These are phyloP conservation scores for Rattus norvegicus DNA, from an alignment of 2,113 vertebrate species.

Conservation along the genomic window GRCr8 NC_086028.1:54149501-54150000, in stretches of 20 bases:
- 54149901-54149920: neutral
- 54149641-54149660: neutral
- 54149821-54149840: neutral
- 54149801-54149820: neutral
- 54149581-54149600: neutral
- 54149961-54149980: neutral
- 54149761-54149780: neutral
- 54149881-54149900: neutral
- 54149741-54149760: neutral
- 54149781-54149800: neutral
- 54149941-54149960: neutral
- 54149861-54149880: neutral
- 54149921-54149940: neutral
- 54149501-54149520: neutral
- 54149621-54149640: neutral
- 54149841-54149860: neutral
- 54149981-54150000: neutral
- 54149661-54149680: neutral
- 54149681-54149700: neutral
- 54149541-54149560: neutral
- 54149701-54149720: neutral
- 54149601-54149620: neutral
- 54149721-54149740: neutral
- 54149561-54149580: neutral
- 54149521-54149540: constrained; percentile 4